Conservation (phyloP, 2,797 vertebrate species). For the Syngnathus rostellatus region DNA sequence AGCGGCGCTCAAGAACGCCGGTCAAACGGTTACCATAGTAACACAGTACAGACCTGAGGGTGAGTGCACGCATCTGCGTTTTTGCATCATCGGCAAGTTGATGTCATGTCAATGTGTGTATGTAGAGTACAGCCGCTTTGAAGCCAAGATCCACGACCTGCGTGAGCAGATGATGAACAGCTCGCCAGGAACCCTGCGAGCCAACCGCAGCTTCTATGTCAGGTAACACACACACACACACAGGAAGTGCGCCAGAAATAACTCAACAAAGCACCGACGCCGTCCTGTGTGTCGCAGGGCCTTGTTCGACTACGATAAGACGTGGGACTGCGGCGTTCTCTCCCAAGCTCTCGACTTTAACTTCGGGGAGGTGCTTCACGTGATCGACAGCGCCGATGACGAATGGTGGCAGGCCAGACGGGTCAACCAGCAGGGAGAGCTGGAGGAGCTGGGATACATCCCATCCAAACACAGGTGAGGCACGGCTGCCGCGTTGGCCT, state of each 20-base stretch:
- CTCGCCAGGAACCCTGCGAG: conserved; percentile 70
- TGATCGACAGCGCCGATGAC: conserved; percentile 77
- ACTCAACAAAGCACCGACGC: neutral
- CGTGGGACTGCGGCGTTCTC: conserved; percentile 82
- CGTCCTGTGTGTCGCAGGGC: conserved; percentile 60
- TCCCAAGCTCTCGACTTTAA: conserved; percentile 82
- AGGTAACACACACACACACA: conserved; percentile 45
- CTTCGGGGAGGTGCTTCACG: conserved; percentile 81
- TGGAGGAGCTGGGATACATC: conserved; percentile 79
- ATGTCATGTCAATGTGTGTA: neutral
- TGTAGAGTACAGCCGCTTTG: conserved; percentile 79
- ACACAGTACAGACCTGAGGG: conserved; percentile 81
- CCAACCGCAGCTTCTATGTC: conserved; percentile 52
- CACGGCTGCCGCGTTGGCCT: neutral
- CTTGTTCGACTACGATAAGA: conserved; percentile 85
- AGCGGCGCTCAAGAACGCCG: conserved; percentile 83
- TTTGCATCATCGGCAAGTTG: neutral
- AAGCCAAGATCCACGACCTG: conserved; percentile 86
- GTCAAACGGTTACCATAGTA: conserved; percentile 83
- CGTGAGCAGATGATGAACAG: conserved; percentile 85
- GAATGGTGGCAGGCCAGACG: conserved; percentile 86
- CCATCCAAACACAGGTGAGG: conserved; percentile 78
- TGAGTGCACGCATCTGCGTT: conserved; percentile 19
- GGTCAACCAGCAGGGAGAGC: conserved; percentile 76
- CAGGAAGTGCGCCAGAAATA: neutral